Base-by-base conservation (phyloP, 2,797 vertebrate species). In the Leptoclinus maculatus region DNA sequence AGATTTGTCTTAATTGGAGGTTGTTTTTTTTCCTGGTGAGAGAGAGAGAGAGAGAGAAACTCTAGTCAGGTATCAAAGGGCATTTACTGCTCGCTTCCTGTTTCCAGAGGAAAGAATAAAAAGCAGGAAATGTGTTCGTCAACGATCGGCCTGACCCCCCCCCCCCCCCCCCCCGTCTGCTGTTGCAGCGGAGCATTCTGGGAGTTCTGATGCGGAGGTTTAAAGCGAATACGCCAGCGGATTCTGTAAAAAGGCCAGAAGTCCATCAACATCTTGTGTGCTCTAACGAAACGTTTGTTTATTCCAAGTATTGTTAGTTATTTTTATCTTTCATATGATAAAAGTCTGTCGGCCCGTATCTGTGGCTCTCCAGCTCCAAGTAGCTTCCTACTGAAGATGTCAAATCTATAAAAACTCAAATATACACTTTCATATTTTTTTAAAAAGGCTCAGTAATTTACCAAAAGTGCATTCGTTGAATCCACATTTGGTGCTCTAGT, bases 1-100 rank as follows among this genome's bases (percentile, higher is more conserved):
- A 79, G 79, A 82, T 84, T 85, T 78, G 83, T 81, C 81, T 87
- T 91, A 85, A 91, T 91, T 89, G 83, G 88, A 80, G 72, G 64
- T 80, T 82, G 27, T 92, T 85, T 84, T 47, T 47, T 49, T 91
- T 85, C 79, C 49, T 70, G 83, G 60, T 78, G 80, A 0, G 74
- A 71, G 77, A 85, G 76, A 58, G 43, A n/a, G 47, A 3, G 49
- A 32, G 74, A 56, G 64, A 76, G 73, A 79, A 74, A 69, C 78
- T 82, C 65, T 79, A 76, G 75, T 88, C 88, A 87, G 84, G 90
- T 89, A 82, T 88, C 83, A 89, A 80, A 80, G 79, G 85, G 58
- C 79, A 78, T 83, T 85, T 83, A 80, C 83, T 38, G 83, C 80
- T 84, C 65, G 32, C 85, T 87, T 83, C 86, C 83, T 87, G 85